Percentiles rank a stretch among this genome's conserved stretches.
Conservation (phyloP, 2,888 invertebrate species). For the Leucoma salicis region DNA sequence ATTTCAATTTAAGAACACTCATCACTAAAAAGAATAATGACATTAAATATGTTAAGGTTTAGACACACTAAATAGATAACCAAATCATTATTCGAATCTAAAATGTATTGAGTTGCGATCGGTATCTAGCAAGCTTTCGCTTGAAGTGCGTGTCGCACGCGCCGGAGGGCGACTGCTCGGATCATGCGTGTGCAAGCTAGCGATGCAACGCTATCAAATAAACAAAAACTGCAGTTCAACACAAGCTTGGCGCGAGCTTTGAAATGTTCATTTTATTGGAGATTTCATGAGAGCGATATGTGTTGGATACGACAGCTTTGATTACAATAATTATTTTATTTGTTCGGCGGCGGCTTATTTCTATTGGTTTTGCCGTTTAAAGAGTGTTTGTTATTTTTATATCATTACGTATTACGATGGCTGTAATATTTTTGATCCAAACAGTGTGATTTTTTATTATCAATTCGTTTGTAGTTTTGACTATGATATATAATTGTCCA, state of each 20-base stretch:
- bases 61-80: slow-evolving; percentile 42
- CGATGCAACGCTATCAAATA: slow-evolving; percentile 77
- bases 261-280: slow-evolving; percentile 53
- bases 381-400: neutral
- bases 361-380: neutral
- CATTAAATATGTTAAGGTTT: slow-evolving; percentile 32
- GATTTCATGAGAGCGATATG: slow-evolving; percentile 49
- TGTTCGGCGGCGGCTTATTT: neutral
- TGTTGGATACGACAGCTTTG: slow-evolving; percentile 29
- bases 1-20: slow-evolving; percentile 6
- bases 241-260: slow-evolving; percentile 54
- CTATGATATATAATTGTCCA: too few species aligned
- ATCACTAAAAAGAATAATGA: slow-evolving; percentile 16
- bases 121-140: slow-evolving; percentile 44
- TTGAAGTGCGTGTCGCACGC: slow-evolving; percentile 70
- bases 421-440: neutral
- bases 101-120: slow-evolving; percentile 25
- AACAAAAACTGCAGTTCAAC: slow-evolving; percentile 71
- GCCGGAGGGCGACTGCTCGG: slow-evolving; percentile 65
- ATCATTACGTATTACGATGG: neutral
- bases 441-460: too few species aligned
- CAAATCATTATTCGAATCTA: slow-evolving; percentile 27
- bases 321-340: slow-evolving; percentile 25
- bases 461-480: too few species aligned
- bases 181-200: slow-evolving; percentile 65